Evolutionary conservation across 1,140 invertebrate genomes (phyloP), one percentile per base, ranked within the genome.

Genomic region (Berghia stephanieae): DNA sequence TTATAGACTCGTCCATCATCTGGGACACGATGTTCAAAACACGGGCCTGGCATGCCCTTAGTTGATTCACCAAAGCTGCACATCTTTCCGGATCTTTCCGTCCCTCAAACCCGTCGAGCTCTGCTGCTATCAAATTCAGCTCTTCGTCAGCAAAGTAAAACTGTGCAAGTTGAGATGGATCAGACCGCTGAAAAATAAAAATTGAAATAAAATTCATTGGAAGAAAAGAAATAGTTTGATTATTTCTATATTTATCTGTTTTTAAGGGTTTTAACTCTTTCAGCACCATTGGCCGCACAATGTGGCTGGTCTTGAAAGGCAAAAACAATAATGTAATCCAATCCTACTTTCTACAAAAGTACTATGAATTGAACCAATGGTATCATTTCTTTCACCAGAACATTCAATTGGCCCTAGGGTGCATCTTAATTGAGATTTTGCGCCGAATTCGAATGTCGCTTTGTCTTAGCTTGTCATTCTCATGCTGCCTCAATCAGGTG

Each of bases 81-180:
- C 98, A 99, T 88, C 98, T 90, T 87, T 98, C 97, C 0, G 97
- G 98, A 88, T 99, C 97, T 84, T 98, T 97, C 5, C 97, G 92
- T 24, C 98, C 98, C 90, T 99, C 98, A 90, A 99, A 99, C 82
- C 96, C 98, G 90, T 99, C 98, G 86, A 99, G 90, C 89, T 99
- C 98, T 69, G 95, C 94, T 18, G 97, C 96, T 16, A 99, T 95
- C 68, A 94, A 92, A 88, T 98, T 99, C 63, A 99, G 91, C 36
- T 97, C 96, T 86, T 99, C 96, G 90, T 99, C 98, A 3, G 98
- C 97, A 91, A 96, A 98, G 91, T 97, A 99, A 89, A 99, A 99
- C 89, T 98, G 96, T 27, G 98, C 97, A 86, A 99, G 90, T 70
- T 97, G 91, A 46, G 96, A 97, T 80, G 93, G 94, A 90, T 98